Percentiles rank a stretch among this genome's conserved stretches.
These are phyloP conservation scores for Lasioglossum baleicum DNA, from an alignment of 1,140 invertebrate species.

Conservation along the genomic window DNA sequence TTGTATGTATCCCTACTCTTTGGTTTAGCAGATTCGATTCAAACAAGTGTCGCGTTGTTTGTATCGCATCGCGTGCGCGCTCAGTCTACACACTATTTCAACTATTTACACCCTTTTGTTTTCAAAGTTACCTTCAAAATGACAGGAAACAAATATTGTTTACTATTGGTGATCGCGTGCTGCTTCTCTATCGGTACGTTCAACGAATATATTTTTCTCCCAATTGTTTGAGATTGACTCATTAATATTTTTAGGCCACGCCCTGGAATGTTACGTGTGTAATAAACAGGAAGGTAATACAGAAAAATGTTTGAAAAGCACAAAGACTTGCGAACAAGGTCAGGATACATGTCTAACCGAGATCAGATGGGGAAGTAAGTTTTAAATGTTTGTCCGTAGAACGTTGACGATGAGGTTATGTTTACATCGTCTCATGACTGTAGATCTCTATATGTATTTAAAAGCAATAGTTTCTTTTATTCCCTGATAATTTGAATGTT, in stretches of 20 bases:
- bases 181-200: conserved; percentile 44
- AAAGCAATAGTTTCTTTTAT: no score
- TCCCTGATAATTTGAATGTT: no score
- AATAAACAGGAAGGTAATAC: conserved; percentile 94
- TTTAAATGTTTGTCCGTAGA: not conserved
- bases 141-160: conserved; percentile 21
- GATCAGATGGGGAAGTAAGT: conserved; percentile 93
- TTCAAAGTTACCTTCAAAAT: not conserved
- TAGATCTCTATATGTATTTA: no score
- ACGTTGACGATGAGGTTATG: conserved; percentile 55
- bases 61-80: no score
- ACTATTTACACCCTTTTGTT: no score
- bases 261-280: conserved; percentile 97
- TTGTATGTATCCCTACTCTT: no score
- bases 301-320: conserved; percentile 95
- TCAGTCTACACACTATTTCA: no score
- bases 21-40: no score
- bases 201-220: not conserved
- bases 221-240: not conserved
- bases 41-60: no score
- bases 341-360: conserved; percentile 94
- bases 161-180: not conserved
- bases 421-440: not conserved
- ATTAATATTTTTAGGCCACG: conserved; percentile 78
- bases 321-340: conserved; percentile 92